Conservation (phyloP, 2,888 invertebrate genomes). For the Aleiodes alternator region DNA sequence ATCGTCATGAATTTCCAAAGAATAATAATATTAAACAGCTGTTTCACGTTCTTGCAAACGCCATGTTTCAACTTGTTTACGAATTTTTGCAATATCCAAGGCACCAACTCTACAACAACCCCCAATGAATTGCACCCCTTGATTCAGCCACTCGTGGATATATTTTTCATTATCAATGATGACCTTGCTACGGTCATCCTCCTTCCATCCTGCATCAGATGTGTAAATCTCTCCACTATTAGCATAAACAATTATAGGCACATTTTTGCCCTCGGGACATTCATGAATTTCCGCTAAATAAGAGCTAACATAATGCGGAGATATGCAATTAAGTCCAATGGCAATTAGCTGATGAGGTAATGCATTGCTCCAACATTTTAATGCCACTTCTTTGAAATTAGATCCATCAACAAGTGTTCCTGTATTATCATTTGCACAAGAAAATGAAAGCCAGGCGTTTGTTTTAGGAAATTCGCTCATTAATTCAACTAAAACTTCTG, state of each 20-base stretch:
- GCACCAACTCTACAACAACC: conserved; percentile 95
- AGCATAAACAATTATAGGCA: conserved; percentile 92
- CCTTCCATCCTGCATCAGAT: conserved; percentile 77
- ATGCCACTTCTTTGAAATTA: conserved; percentile 84
- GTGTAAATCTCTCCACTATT: conserved; percentile 93
- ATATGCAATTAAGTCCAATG: conserved; percentile 92
- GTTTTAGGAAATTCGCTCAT: conserved; percentile 86
- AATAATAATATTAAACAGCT: conserved; percentile 40
- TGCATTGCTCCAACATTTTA: conserved; percentile 79
- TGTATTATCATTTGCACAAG: conserved; percentile 85
- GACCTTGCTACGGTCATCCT: conserved; percentile 79
- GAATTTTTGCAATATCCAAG: conserved; percentile 85
- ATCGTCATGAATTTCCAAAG: background rate
- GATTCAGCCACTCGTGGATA: conserved; percentile 87
- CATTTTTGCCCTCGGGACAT: conserved; percentile 74
- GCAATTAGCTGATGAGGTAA: conserved; percentile 86
- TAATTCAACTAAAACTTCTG: conserved; percentile 87
- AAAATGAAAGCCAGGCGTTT: conserved; percentile 92
- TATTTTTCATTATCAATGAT: conserved; percentile 84
- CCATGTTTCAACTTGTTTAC: conserved; percentile 79
- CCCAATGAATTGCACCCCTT: conserved; percentile 90
- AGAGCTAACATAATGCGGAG: conserved; percentile 81
- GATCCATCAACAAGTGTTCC: conserved; percentile 86
- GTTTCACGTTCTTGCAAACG: conserved; percentile 56
- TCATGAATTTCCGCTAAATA: conserved; percentile 80